These are phyloP conservation scores for Hirtodrosophila cameraria DNA, from an alignment of 2,888 invertebrate species.

Conservation along the genomic window DNA sequence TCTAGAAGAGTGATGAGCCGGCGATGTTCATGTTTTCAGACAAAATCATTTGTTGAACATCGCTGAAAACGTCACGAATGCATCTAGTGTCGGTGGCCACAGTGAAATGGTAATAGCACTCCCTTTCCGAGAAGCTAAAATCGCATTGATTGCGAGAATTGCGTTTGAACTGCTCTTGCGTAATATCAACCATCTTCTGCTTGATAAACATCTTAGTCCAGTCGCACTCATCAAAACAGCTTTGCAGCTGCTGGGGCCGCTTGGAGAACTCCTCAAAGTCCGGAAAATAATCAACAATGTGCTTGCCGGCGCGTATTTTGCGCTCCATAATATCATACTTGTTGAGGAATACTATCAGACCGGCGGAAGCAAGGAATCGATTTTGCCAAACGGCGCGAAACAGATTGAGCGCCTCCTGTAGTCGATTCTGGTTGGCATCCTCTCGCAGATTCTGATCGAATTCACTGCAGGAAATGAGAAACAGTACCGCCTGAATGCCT, in stretches of 20 bases:
- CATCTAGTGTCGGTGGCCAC: conserved; percentile 91
- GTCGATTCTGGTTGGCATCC: conserved; percentile 88
- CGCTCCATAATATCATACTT: conserved; percentile 91
- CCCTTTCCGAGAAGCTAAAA: conserved; percentile 84
- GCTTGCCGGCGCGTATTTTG: conserved; percentile 88
- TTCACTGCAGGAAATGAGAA: conserved; percentile 91
- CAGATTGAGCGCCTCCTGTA: conserved; percentile 89
- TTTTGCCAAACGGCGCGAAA: conserved; percentile 92
- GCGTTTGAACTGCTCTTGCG: conserved; percentile 85
- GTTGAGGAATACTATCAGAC: conserved; percentile 92
- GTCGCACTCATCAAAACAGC: conserved; percentile 87
- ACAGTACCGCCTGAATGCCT: conserved; percentile 92
- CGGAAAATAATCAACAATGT: conserved; percentile 88
- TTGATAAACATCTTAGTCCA: conserved; percentile 88
- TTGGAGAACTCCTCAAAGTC: conserved; percentile 86
- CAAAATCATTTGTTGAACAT: conserved; percentile 89
- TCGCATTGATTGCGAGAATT: conserved; percentile 82
- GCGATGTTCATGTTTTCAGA: conserved; percentile 84
- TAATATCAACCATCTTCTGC: conserved; percentile 87
- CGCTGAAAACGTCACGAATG: conserved; percentile 89
- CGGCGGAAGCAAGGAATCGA: conserved; percentile 89
- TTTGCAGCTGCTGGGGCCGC: conserved; percentile 84
- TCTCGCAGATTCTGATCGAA: conserved; percentile 91
- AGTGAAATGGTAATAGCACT: conserved; percentile 90
- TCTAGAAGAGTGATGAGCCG: conserved; percentile 83